Evolutionary conservation across 23 tunicate species (phyloP).

Genomic region (Halocynthia roretzi): DNA sequence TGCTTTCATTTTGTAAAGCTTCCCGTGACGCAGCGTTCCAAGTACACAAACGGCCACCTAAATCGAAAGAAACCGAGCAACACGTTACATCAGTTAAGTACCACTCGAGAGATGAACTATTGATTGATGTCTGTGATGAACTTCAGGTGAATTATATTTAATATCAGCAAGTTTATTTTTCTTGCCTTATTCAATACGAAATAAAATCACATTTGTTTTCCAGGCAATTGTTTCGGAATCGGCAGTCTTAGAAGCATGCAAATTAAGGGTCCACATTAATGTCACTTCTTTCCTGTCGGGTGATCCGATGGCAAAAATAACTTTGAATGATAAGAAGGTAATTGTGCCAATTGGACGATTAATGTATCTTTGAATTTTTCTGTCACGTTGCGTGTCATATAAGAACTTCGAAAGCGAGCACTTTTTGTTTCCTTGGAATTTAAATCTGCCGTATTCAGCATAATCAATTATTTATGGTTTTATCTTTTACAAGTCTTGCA

Average conservation of each 20-base stretch:
- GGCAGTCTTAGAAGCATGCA: constrained; percentile 61
- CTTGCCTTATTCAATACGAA: neutral
- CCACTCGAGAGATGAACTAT: constrained; percentile 78
- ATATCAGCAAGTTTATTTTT: too few relatives aligned
- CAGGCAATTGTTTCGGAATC: constrained; percentile 53
- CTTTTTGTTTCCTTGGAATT: neutral
- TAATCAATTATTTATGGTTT: too few relatives aligned
- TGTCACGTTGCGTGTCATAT: too few relatives aligned
- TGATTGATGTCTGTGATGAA: constrained; percentile 58
- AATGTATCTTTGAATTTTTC: too few relatives aligned
- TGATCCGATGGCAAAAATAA: constrained; percentile 74
- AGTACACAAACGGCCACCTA: constrained; percentile 13
- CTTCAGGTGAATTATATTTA: constrained; percentile 37
- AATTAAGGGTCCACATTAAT: constrained; percentile 47
- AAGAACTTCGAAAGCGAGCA: neutral
- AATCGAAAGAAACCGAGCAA: constrained; percentile 4
- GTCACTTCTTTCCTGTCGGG: constrained; percentile 83
- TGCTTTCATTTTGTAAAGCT: constrained; percentile 22
- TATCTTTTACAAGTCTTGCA: too few relatives aligned
- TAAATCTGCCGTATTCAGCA: neutral
- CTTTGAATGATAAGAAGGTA: constrained; percentile 77
- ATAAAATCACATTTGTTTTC: neutral
- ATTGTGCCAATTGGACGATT: neutral
- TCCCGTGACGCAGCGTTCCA: constrained; percentile 13
- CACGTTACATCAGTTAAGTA: constrained; percentile 39